Evolutionary conservation across 2,888 invertebrate genomes (phyloP), one percentile per base, ranked within the genome.

Genomic region (Empis stercorea): DNA sequence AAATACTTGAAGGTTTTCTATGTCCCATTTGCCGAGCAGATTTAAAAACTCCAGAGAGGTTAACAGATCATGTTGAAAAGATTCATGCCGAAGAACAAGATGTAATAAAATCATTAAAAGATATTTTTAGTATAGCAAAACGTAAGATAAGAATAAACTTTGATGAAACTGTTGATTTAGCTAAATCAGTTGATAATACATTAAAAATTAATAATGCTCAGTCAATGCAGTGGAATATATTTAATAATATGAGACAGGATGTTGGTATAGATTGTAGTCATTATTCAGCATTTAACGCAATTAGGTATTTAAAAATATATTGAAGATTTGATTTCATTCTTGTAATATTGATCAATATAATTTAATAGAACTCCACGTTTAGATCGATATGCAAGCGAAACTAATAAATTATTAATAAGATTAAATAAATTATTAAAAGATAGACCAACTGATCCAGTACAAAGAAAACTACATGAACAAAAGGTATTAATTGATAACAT

Each of bases 11-110:
- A 69, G 96, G 96, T 6, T 95, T 96, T 63, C 73, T 96, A 10
- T 96, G 96, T 66, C 95, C 96, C 0, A 88, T 94, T 58, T 96
- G 96, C 62, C 85, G 89, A 71, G 81, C 83, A 36, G 94, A 96
- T 66, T 75, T 92, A 42, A 86, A 87, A 62, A 86, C 89, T 13
- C 82, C 89, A 7, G 76, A 80, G 45, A 83, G 85, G 62, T 73
- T 96, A 47, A 84, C 87, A 46, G 76, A 78, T 54, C 96, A 96
- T 70, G 95, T 95, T 62, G 89, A 93, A 66, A 84, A 83, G 51
- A 75, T 79, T 46, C 95, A 96, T 66, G 81, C 83, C 48, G 87
- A 93, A 63, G 88, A 91, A 59, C 84, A 87, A 59, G 88, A 87
- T 66, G 80, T 87, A 44, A 65, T 88, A 14, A 83, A 78, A 65